These are phyloP conservation scores for Microhierax caerulescens DNA, from an alignment of 2,797 vertebrate genomes.

Conservation along the genomic window DNA sequence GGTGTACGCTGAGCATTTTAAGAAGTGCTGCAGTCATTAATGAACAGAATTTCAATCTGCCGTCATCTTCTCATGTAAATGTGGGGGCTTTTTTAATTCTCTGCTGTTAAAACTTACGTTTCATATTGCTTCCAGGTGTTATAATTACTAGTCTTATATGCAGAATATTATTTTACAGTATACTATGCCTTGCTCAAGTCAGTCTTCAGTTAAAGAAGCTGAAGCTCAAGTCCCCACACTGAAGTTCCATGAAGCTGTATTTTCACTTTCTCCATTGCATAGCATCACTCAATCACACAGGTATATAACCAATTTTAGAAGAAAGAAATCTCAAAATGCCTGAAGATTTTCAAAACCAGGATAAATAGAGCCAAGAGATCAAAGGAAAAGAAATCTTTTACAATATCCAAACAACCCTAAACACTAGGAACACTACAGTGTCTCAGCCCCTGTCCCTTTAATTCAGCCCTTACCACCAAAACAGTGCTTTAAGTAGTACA, in stretches of 20 bases:
- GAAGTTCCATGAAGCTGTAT: background rate
- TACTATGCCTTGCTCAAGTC: background rate
- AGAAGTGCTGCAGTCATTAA: slow-evolving; percentile 49
- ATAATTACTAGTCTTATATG: background rate
- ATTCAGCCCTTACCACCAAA: background rate
- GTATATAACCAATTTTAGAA: background rate
- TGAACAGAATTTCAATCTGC: slow-evolving; percentile 42
- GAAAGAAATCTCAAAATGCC: background rate
- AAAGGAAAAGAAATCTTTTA: background rate
- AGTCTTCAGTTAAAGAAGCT: background rate
- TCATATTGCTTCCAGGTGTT: background rate
- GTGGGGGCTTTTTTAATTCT: background rate
- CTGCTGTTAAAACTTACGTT: background rate
- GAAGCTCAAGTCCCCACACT: background rate
- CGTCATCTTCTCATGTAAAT: background rate
- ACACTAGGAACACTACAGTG: background rate
- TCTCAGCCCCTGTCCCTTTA: background rate
- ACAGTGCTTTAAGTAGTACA: background rate
- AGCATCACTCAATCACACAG: background rate
- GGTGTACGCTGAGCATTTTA: slow-evolving; percentile 11
- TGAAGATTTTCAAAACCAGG: background rate
- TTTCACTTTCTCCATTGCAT: background rate
- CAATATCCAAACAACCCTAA: background rate
- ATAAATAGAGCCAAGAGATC: background rate
- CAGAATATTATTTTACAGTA: background rate